Base-by-base conservation (phyloP, 2,797 vertebrate species). In the Poeciliopsis gracilis region DNA sequence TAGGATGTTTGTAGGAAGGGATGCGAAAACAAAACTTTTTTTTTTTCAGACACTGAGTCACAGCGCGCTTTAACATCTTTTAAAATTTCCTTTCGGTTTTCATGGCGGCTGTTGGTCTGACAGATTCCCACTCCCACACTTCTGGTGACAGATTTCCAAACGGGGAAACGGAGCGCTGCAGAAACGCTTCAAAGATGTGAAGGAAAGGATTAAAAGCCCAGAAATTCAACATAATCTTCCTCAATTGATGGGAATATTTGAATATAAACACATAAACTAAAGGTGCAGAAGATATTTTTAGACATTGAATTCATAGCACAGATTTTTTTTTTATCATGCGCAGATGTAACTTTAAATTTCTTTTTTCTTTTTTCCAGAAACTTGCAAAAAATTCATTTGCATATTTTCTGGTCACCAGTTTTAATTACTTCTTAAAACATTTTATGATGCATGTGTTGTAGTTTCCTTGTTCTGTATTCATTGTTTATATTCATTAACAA, bases 91-190 rank as follows among this genome's bases (percentile, higher is more conserved):
- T 81, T 25, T 30, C 7, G 80, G 75, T 43, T 78, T 82, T 76
- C 55, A 30, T 77, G 45, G 51, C 16, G 36, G n/a, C 46, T 71
- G 79, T 20, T 66, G 63, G 85, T 78, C 78, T 88, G 81, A 83
- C 80, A 77, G 88, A 89, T 91, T 72, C 51, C 0, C 77, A 63
- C 90, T 79, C 80, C 76, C 63, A 84, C 89, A 72, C 84, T 87
- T 70, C 76, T 78, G 81, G 66, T 28, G 83, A 84, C 86, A 70
- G 77, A 77, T 83, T 63, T 74, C 49, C 67, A 43, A 25, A 25
- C 10, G 59, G 28, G 30, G 28, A 61, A 61, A 16, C 57, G 11
- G 4, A 16, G 12, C 28, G 4, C 55, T 13, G 15, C 57, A 30
- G 57, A 59, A 59, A 33, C 28, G 12, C 6, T 16, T 61, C 57